phyloP scores from a whole-genome alignment of 2,797 vertebrate genomes.

The Poeciliopsis paucimaculata region DNA sequence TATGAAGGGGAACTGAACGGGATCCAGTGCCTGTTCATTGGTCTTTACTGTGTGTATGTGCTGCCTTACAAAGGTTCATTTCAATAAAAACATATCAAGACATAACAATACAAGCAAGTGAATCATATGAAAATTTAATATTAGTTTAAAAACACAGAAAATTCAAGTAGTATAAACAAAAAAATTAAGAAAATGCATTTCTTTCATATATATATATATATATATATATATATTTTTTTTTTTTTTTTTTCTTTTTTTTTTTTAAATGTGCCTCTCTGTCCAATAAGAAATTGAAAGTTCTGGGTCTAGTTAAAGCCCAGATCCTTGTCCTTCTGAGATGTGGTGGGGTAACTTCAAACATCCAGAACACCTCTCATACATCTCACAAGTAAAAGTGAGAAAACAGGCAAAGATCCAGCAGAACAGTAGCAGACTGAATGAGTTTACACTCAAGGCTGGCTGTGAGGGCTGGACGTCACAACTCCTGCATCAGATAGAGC shows the following conservation, averaged over 20 bases:
- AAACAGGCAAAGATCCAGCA: not conserved
- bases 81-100: not conserved
- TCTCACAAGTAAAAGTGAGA: not conserved
- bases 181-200: not conserved
- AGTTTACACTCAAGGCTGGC: not conserved
- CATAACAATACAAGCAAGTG: not conserved
- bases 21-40: not conserved
- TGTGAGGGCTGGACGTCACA: not conserved
- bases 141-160: not conserved
- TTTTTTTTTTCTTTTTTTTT: not conserved
- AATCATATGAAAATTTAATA: not conserved
- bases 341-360: not conserved
- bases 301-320: not conserved
- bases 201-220: no score
- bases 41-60: not conserved
- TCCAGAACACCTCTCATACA: not conserved
- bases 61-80: not conserved
- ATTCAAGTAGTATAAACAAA: not conserved
- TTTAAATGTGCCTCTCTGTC: not conserved
- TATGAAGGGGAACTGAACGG: not conserved
- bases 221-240: no score
- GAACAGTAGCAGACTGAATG: not conserved
- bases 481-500: not conserved
- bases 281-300: not conserved
- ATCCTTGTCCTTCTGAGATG: not conserved